Evolutionary conservation across 2,888 invertebrate genomes (phyloP).

Genomic region (Aleiodes alternator): DNA sequence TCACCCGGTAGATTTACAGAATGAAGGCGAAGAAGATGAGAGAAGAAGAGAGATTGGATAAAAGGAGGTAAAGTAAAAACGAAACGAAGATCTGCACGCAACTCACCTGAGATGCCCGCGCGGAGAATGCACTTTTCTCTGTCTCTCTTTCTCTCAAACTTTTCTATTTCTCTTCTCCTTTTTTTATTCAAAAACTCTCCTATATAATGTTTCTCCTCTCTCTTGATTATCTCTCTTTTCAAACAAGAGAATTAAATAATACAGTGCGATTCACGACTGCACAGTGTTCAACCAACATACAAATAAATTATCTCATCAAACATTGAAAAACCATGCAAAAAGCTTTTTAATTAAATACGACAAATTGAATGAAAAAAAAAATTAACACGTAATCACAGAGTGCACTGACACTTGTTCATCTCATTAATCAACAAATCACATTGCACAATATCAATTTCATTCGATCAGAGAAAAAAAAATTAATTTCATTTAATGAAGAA

Average conservation of each 20-base stretch:
- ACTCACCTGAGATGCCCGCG: slow-evolving; percentile 55
- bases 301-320: slow-evolving; percentile 14
- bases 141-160: slow-evolving; percentile 8
- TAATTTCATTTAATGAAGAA: background rate
- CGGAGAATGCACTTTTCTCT: slow-evolving; percentile 55
- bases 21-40: slow-evolving; percentile 46
- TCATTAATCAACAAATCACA: slow-evolving; percentile 15
- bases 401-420: slow-evolving; percentile 36
- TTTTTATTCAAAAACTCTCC: slow-evolving; percentile 36
- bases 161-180: background rate
- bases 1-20: slow-evolving; percentile 41
- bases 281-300: slow-evolving; percentile 20
- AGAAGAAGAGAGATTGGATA: slow-evolving; percentile 39
- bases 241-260: slow-evolving; percentile 35
- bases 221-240: slow-evolving; percentile 27
- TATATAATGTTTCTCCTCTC: slow-evolving; percentile 7
- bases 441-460: slow-evolving; percentile 29
- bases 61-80: slow-evolving; percentile 25
- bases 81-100: slow-evolving; percentile 52
- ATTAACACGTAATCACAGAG: slow-evolving; percentile 36
- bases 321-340: slow-evolving; percentile 14
- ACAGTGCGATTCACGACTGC: slow-evolving; percentile 21
- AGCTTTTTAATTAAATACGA: slow-evolving; percentile 8
- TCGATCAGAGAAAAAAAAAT: background rate
- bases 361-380: slow-evolving; percentile 7